Evolutionary conservation across 1,140 invertebrate genomes (phyloP).

Genomic region (Nasonia giraulti): DNA sequence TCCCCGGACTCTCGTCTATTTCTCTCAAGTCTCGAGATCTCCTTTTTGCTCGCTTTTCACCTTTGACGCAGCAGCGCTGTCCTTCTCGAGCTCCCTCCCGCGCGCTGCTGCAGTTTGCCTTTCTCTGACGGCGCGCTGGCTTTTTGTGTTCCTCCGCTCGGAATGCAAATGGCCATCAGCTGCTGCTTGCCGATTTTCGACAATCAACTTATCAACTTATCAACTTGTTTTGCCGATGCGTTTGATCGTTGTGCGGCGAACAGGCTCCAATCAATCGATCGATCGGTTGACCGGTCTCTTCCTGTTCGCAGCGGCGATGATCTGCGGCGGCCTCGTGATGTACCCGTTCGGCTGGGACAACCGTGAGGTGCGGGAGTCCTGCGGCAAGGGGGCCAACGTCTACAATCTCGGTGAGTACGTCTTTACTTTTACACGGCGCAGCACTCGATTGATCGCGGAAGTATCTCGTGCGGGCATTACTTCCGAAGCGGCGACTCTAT

Average conservation of each 20-base stretch:
- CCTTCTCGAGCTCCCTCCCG: neutral
- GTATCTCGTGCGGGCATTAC: no score
- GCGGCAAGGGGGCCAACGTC: constrained; percentile 77
- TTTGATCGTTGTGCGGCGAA: no score
- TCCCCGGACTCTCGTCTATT: neutral
- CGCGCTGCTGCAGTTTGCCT: constrained; percentile 11
- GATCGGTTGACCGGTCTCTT: neutral
- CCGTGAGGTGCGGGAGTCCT: constrained; percentile 80
- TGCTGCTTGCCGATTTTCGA: no score
- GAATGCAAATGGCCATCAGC: constrained; percentile 7
- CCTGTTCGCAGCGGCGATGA: constrained; percentile 77
- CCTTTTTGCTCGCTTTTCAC: neutral
- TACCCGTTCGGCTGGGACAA: constrained; percentile 84
- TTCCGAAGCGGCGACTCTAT: no score
- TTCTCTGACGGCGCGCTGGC: neutral
- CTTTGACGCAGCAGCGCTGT: neutral
- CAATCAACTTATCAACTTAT: no score
- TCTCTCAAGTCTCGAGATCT: neutral
- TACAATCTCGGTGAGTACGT: constrained; percentile 78
- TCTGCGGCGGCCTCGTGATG: constrained; percentile 78
- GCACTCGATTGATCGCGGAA: no score
- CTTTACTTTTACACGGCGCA: no score
- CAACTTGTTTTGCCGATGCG: no score
- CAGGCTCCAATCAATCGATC: constrained; percentile 7
- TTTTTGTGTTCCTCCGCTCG: neutral